phyloP scores from a whole-genome alignment of 2,888 invertebrate genomes.

The Microdon myrmicae region DNA sequence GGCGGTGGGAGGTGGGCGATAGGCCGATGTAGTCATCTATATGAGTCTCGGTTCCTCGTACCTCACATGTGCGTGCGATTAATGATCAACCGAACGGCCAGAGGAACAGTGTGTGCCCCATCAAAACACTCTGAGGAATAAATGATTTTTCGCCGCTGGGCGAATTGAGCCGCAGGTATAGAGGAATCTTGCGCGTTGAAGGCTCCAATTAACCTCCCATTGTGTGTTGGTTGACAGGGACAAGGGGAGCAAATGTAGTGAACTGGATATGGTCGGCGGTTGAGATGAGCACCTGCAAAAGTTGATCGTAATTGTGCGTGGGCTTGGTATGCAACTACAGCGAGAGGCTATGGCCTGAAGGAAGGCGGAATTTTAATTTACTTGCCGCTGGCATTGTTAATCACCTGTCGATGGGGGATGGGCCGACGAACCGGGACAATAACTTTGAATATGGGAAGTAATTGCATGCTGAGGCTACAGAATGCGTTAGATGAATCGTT shows the following conservation, averaged over 20 bases:
- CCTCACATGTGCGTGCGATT: constrained; percentile 45
- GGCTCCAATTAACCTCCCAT: constrained; percentile 51
- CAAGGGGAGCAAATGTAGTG: neutral
- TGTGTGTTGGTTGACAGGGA: constrained; percentile 11
- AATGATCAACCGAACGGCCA: constrained; percentile 40
- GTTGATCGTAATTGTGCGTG: constrained; percentile 43
- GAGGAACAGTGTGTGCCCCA: constrained; percentile 38
- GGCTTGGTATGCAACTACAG: constrained; percentile 29
- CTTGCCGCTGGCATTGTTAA: constrained; percentile 42
- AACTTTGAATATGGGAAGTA: constrained; percentile 22
- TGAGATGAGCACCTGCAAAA: constrained; percentile 44
- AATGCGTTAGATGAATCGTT: constrained; percentile 13
- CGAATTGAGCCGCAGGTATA: constrained; percentile 14
- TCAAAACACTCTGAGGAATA: constrained; percentile 47
- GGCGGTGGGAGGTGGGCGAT: constrained; percentile 18
- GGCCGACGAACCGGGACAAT: constrained; percentile 15
- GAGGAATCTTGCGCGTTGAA: constrained; percentile 39
- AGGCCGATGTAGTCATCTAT: constrained; percentile 12
- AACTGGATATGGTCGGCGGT: constrained; percentile 9
- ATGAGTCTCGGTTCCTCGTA: no score
- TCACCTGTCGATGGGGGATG: constrained; percentile 24
- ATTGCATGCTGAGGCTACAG: constrained; percentile 15
- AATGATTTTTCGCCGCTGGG: constrained; percentile 9
- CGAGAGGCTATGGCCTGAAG: constrained; percentile 1
- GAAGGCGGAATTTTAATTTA: constrained; percentile 46